Base-by-base conservation (phyloP, 1,140 invertebrate species). In the Bactericera cockerelli region DNA sequence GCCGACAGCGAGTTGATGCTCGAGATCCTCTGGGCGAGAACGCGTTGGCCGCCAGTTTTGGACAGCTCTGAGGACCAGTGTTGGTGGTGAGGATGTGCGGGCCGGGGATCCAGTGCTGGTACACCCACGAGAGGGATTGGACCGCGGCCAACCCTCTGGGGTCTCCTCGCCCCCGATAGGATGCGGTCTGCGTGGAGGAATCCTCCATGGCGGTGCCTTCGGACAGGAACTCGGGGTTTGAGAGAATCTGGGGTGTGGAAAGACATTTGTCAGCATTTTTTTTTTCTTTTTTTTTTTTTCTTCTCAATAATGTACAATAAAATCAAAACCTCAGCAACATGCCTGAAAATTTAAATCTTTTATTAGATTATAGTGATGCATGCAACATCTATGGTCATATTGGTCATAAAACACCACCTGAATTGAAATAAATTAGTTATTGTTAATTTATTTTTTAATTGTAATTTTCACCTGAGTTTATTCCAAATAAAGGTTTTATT, bases 11-110 rank as follows among this genome's bases (percentile, higher is more conserved):
- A 93, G 73, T 99, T 99, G 57, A 99, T 99, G 69, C 93, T 97
- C 0, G 94, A 98, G 66, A 99, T 98, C 65, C 94, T 78, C 73
- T 99, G 95, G 16, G 96, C 96, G 26, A 99, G 74, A 99, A 96
- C 33, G 96, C 96, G 78, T 99, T 99, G 0, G 95, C 94, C 31
- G 93, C 93, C n/a, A n/a, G n/a, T n/a, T 79, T 99, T 99, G 0
- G 95, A 98, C 4, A 99, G 74, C 72, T 99, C 97, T 0, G 95
- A 98, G 54, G 93, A 98, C 96, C 96, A 99, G 95, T 98, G 67
- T 98, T 99, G 14, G 92, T 99, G 0, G 93, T 97, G 38, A 99
- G 78, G 62, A 99, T 98, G 63, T 87, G 87, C 65, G 93, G 81
- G 39, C 82, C 76, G 0, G 90, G 86, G 65, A 99, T 91, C 97